A percentile compares a stretch with the other conserved stretches of the same genome.
Conservation (phyloP, 2,888 invertebrate species). For the Drosophila vallismaia region DNA sequence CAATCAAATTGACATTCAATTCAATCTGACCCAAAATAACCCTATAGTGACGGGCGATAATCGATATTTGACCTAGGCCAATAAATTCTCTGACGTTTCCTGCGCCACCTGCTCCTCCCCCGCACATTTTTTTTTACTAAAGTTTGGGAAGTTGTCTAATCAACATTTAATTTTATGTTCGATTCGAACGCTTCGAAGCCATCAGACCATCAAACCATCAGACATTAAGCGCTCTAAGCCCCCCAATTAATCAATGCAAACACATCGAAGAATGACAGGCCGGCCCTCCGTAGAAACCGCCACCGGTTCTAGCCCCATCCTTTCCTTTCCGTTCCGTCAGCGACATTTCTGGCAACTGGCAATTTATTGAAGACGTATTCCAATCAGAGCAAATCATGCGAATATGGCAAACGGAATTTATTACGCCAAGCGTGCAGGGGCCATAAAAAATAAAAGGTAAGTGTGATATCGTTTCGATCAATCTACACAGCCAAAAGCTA, state of each 20-base stretch:
- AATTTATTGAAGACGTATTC: constrained; percentile 77
- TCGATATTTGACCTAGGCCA: constrained; percentile 80
- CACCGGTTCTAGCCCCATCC: not conserved
- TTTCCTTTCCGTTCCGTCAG: constrained; percentile 38
- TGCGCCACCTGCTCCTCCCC: not conserved
- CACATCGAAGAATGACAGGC: constrained; percentile 61
- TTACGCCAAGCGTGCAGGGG: constrained; percentile 63
- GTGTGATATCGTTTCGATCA: constrained; percentile 71
- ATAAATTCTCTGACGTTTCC: constrained; percentile 49
- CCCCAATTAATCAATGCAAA: constrained; percentile 64
- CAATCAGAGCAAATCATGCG: constrained; percentile 78
- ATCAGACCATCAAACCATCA: constrained; percentile 44
- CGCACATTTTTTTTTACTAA: not conserved
- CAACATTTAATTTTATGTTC: constrained; percentile 75
- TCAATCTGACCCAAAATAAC: constrained; percentile 65
- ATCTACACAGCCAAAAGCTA: constrained; percentile 8
- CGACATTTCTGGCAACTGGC: constrained; percentile 75
- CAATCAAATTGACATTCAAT: constrained; percentile 78
- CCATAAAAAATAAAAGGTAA: constrained; percentile 76
- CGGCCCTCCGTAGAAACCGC: too few relatives aligned
- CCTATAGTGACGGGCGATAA: constrained; percentile 53
- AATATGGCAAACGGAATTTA: constrained; percentile 74
- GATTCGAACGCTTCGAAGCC: constrained; percentile 57
- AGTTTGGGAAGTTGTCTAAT: constrained; percentile 56
- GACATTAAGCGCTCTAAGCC: constrained; percentile 39